Percentiles rank a stretch among this genome's conserved stretches.
These are phyloP conservation scores for Netta rufina DNA, from an alignment of 2,797 vertebrate genomes.

Conservation along the genomic window DNA sequence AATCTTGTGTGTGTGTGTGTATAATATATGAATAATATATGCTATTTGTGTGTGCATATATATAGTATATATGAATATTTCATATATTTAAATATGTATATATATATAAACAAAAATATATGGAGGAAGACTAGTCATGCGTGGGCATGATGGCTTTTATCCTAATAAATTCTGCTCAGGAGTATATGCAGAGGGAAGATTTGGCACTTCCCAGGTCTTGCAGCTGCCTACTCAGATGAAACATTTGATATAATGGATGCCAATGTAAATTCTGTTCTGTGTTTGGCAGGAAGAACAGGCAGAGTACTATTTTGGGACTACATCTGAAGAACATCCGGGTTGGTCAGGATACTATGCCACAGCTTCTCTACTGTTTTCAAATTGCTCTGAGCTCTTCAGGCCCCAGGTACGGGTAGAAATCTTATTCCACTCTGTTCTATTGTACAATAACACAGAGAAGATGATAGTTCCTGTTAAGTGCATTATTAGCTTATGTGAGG, in stretches of 20 bases:
- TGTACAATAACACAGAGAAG: neutral
- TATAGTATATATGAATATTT: neutral
- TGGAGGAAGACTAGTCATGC: neutral
- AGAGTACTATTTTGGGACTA: conserved; percentile 71
- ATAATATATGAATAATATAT: no score
- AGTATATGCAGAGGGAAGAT: neutral
- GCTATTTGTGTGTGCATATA: neutral
- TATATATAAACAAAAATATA: no score
- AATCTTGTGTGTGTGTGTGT: neutral
- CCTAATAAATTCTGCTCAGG: neutral
- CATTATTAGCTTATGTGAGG: neutral
- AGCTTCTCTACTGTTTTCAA: conserved; percentile 61
- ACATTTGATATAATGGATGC: neutral
- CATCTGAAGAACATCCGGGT: conserved; percentile 65
- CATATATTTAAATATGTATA: no score
- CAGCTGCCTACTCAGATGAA: neutral
- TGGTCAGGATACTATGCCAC: conserved; percentile 81
- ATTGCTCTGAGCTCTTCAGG: conserved; percentile 87
- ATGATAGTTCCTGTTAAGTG: neutral
- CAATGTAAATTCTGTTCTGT: neutral
- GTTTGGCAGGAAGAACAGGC: conserved; percentile 75
- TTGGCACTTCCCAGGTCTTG: neutral
- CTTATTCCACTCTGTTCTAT: neutral
- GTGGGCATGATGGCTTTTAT: neutral
- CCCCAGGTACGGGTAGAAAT: conserved; percentile 81